Evolutionary conservation across 2,888 invertebrate species (phyloP), one percentile per base, ranked within the genome.

Genomic region (Leucania comma): DNA sequence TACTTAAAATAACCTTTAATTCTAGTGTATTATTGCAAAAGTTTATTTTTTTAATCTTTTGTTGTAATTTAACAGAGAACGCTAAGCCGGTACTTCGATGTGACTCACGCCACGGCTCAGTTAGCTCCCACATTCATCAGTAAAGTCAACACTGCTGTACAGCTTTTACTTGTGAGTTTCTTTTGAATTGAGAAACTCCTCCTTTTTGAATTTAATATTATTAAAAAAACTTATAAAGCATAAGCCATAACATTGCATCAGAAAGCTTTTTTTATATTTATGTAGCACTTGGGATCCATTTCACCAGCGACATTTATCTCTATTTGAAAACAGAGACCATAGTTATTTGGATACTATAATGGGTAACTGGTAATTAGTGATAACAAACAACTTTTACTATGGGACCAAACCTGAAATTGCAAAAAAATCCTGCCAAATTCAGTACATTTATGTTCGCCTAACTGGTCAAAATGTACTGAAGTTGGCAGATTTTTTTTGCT

Each of bases 61-160:
- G 9, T 32, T 54, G 10, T 71, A 72, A 71, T 38, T 86, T 97
- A 96, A 70, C 96, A 99, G 98, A 97, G 97, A 95, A 99, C 99
- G 0, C 91, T 99, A 66, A 97, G 97, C 75, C 97, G 98, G 80
- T 99, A 98, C 92, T 99, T 99, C 91, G 98, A 99, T 95, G 98
- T 98, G n/a, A 98, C 98, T 9, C 97, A 98, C 92, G 98, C 98
- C 3, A 99, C 99, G n/a, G 99, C 98, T 42, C 98, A 98, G 93
- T 95, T 99, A 62, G 98, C 98, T 24, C 99, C 99, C 9, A 99
- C 99, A 17, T 97, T 98, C 68, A 97, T 99, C 57, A 99, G 99
- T 93, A 99, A 99, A 97, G 97, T 99, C 2, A 99, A 99, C 92
- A 99, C 99, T 10, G 98, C 97, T 8, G 96, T 99, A 38, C 99